Base-by-base conservation (phyloP, 2,888 invertebrate species). In the Orthosia cruda region DNA sequence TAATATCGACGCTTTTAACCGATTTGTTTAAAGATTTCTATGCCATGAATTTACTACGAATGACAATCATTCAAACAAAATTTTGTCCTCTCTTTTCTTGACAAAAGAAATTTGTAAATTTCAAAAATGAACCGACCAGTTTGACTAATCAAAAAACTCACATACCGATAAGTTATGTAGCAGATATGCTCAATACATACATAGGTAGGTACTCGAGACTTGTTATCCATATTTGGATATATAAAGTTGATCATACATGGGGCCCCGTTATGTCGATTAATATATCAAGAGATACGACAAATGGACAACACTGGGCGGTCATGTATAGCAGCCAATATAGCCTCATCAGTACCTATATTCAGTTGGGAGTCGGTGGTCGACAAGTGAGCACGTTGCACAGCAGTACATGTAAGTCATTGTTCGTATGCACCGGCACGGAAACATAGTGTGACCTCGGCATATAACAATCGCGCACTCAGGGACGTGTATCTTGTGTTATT, bases 401-500 rank as follows among this genome's bases (percentile, higher is more conserved):
- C 73, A 84, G 80, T 80, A 85, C 90, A 91, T 89, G 93, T 93
- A 92, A 93, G 93, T 92, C 68, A 70, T 83, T 82, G 69, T 83
- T 80, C 74, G 75, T 77, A 83, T 80, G 83, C 88, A 87, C 77
- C 84, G 85, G 78, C 54, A 81, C 84, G 85, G 84, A 85, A 75
- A 77, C 83, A 83, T 68, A 75, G 71, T 81, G 78, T 74, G 83
- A 81, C 76, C 83, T 85, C 81, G 81, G 59, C 73, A 54, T 23
- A 74, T 74, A 64, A 83, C 77, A 77, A 70, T 64, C 45, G 68
- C 62, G 59, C 65, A 58, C 50, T 79, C 77, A 83, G 68, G 81
- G 87, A 80, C 81, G 66, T 71, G 45, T 67, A 54, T 54, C 63
- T 75, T 75, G 81, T 74, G 66, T 71, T 45, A 54, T 72, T 83